Base-by-base conservation (phyloP, 2,797 vertebrate species). In the Dermochelys coriacea region DNA sequence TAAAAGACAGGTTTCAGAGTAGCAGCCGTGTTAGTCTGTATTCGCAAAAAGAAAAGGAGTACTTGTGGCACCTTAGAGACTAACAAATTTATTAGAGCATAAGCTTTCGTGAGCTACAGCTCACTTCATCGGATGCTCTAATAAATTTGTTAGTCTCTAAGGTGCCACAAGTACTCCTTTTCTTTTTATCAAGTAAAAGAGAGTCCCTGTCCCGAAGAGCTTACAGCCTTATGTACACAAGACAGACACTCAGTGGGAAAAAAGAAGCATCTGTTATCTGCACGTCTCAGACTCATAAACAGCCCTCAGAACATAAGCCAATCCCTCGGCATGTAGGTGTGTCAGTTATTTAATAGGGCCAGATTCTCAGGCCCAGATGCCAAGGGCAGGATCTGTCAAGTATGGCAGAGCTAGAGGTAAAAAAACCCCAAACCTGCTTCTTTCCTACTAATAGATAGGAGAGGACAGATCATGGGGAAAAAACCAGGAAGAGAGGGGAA, bases 371-470 rank as follows among this genome's bases (percentile, higher is more conserved):
- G 64, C 15, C 64, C n/a, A 41, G 41, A 75, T 45, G 41, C 25
- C 71, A 75, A 6, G 7, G 25, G 9, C 23, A 45, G 71, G 0
- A 1, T 61, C 16, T 16, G 21, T 10, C 21, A 34, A 88, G 45
- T 0, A 8, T 59, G 12, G 31, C 29, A 83, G 82, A 89, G 5
- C 14, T 71, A 64, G 9, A 50, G 64, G 6, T 4, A 3, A 18
- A 7, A 8, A 2, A 82, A n/a, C n/a, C 0, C 9, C 2, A 78
- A 41, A 41, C 41, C 15, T 12, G 9, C 7, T 23, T 54, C 79
- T 79, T 15, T 50, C 6, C 5, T 37, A 8, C 19, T 68, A 16
- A 0, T 0, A 2, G 1, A 77, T 12, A 18, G 25, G 3, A 37
- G 61, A 68, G 34, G 18, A 68, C 34, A 37, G 18, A n/a, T 68